phyloP scores from a whole-genome alignment of 1,140 invertebrate genomes.

The Hydropsyche tenuis region DNA sequence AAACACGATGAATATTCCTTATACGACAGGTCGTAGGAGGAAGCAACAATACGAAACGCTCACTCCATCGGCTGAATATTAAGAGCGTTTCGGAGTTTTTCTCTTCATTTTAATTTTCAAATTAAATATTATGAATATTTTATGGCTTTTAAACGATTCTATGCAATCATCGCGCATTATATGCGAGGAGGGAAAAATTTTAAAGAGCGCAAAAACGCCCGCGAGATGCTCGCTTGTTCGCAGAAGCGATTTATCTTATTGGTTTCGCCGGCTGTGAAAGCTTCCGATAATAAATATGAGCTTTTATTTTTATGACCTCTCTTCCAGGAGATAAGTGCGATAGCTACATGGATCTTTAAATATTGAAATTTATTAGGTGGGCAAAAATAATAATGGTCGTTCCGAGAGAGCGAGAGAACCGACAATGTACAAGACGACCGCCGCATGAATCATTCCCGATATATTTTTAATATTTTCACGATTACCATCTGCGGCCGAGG shows the following conservation, averaged over 20 bases:
- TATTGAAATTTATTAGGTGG: conserved; percentile 38
- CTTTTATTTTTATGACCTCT: conserved; percentile 32
- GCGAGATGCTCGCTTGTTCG: conserved; percentile 10
- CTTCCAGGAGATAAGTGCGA: conserved; percentile 35
- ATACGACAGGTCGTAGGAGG: too few relatives aligned
- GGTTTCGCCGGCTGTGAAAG: conserved; percentile 25
- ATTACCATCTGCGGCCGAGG: too few relatives aligned
- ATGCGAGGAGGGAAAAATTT: not conserved
- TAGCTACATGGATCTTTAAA: conserved; percentile 39
- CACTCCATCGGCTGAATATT: too few relatives aligned
- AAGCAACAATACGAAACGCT: too few relatives aligned
- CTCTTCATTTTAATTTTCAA: not conserved
- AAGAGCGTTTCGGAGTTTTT: not conserved
- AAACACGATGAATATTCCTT: too few relatives aligned
- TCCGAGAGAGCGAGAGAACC: not conserved
- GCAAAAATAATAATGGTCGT: conserved; percentile 30
- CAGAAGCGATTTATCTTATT: conserved; percentile 34
- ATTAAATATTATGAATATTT: not conserved
- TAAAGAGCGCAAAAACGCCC: conserved; percentile 10
- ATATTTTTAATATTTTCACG: too few relatives aligned
- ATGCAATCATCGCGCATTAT: not conserved
- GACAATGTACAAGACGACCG: too few relatives aligned
- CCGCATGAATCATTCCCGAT: too few relatives aligned
- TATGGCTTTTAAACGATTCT: not conserved
- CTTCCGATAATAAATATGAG: conserved; percentile 34